Evolutionary conservation across 2,797 vertebrate genomes (phyloP).

Genomic region (Cottoperca gobio): DNA sequence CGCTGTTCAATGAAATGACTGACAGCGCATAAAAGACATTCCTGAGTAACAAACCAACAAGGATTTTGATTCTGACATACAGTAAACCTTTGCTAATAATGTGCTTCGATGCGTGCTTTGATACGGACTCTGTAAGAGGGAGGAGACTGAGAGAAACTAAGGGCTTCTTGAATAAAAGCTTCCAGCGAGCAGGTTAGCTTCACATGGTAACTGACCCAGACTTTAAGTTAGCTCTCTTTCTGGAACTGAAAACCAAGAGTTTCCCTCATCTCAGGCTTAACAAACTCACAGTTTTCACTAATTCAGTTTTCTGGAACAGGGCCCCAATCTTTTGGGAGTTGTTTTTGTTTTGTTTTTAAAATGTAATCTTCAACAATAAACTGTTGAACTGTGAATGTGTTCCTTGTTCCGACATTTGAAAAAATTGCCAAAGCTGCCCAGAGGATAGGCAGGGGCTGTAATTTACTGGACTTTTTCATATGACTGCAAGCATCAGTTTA

Average conservation of each 20-base stretch:
- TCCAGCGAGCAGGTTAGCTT: not conserved
- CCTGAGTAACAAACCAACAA: not conserved
- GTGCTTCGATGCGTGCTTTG: no score
- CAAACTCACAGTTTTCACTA: not conserved
- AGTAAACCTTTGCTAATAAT: not conserved
- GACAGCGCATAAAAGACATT: not conserved
- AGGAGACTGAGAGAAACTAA: not conserved
- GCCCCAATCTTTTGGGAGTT: no score
- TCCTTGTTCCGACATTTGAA: no score
- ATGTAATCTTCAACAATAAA: no score
- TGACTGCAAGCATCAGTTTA: no score
- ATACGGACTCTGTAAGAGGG: not conserved
- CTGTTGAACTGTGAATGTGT: no score
- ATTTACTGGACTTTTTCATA: no score
- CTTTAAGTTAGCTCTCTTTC: no score
- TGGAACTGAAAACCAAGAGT: not conserved
- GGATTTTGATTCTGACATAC: not conserved
- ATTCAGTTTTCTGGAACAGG: not conserved
- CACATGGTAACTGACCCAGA: not conserved
- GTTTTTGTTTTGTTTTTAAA: no score
- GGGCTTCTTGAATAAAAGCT: not conserved
- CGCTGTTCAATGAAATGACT: not conserved
- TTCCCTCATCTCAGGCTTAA: not conserved
- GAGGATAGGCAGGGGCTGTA: no score
- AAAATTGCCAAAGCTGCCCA: no score